A percentile compares a stretch with the other conserved stretches of the same genome.
Conservation (phyloP, 2,888 invertebrate genomes). For the Pomacea canaliculata region DNA sequence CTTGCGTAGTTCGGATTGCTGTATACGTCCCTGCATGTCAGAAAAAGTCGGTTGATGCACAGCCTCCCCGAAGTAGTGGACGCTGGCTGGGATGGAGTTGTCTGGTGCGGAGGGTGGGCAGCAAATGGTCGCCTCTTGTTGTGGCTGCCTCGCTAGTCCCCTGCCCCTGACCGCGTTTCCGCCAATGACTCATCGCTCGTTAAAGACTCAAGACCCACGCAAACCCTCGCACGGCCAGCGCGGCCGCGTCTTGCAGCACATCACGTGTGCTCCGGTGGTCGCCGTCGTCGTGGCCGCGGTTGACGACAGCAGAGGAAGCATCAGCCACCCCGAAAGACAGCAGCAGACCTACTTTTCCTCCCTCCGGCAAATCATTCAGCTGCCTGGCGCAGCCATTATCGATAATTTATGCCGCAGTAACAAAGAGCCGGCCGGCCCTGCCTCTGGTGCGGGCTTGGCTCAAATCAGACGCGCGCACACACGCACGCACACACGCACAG, state of each 20-base stretch:
- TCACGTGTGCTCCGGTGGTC: neutral
- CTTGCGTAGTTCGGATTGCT: too few relatives aligned
- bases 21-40: too few relatives aligned
- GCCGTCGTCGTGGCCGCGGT: neutral
- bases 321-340: neutral
- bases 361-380: conserved; percentile 1
- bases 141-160: too few relatives aligned
- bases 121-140: too few relatives aligned
- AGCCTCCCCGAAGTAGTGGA: too few relatives aligned
- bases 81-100: too few relatives aligned
- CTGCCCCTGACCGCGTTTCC: too few relatives aligned
- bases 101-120: too few relatives aligned
- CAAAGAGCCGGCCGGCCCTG: neutral
- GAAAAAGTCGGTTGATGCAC: too few relatives aligned
- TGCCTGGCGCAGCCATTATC: conserved; percentile 11
- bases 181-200: too few relatives aligned
- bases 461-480: neutral
- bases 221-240: too few relatives aligned
- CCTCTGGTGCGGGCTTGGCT: neutral
- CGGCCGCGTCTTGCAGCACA: neutral
- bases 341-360: neutral
- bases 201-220: too few relatives aligned
- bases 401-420: conserved; percentile 26
- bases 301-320: neutral
- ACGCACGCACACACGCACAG: conserved; percentile 6